Evolutionary conservation across 2,113 vertebrate genomes (phyloP).

Genomic region (Syngnathoides biaculeatus): DNA sequence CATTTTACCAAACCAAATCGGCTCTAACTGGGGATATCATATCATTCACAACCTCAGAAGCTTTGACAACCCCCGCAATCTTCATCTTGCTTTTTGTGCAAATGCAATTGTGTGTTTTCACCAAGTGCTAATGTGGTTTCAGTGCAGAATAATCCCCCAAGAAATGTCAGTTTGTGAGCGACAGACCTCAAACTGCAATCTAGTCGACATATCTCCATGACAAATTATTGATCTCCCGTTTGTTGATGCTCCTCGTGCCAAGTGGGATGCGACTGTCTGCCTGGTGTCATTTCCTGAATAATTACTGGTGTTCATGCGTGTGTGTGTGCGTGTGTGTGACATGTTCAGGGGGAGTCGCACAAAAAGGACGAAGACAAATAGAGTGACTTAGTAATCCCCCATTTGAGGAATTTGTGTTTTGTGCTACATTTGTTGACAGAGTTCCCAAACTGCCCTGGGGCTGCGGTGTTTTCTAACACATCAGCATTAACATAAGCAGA

Average conservation of each 20-base stretch:
- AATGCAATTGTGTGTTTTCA: constrained; percentile 52
- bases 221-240: constrained; percentile 60
- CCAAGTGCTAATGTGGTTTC: constrained; percentile 42
- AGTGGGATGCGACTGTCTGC: neutral
- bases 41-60: constrained; percentile 45
- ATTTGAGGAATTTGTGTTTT: constrained; percentile 51
- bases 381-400: constrained; percentile 49
- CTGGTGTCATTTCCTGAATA: constrained; percentile 31
- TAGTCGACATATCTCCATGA: constrained; percentile 27
- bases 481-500: constrained; percentile 46
- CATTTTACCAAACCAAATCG: constrained; percentile 40
- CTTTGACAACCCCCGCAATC: constrained; percentile 51
- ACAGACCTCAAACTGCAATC: constrained; percentile 24
- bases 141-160: constrained; percentile 30
- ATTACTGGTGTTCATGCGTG: constrained; percentile 9
- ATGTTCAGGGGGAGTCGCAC: constrained; percentile 13
- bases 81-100: constrained; percentile 29
- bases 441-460: constrained; percentile 46
- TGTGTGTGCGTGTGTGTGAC: constrained; percentile 5
- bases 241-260: constrained; percentile 30
- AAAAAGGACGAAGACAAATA: constrained; percentile 27
- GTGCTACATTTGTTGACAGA: constrained; percentile 52
- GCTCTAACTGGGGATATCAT: constrained; percentile 40
- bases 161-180: constrained; percentile 31
- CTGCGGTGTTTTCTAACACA: constrained; percentile 45